A percentile compares a stretch with the other conserved stretches of the same genome.
phyloP scores from a whole-genome alignment of 2,113 vertebrate species.

The Gymnogyps californianus region DNA sequence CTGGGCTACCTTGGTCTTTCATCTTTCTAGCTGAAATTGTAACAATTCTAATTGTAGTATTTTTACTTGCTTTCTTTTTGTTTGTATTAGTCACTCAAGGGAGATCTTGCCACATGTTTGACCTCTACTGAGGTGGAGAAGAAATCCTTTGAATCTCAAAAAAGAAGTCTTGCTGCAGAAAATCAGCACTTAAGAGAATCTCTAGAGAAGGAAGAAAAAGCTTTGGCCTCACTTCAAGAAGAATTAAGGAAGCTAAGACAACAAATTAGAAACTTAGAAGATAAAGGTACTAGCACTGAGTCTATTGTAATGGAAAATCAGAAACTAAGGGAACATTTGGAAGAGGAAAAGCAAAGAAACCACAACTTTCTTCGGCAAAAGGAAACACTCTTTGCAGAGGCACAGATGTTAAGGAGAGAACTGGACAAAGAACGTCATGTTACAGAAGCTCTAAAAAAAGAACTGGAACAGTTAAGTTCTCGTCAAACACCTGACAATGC shows the following conservation, averaged over 20 bases:
- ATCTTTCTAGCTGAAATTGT: constrained; percentile 61
- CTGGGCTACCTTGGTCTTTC: background rate
- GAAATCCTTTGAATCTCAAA: constrained; percentile 73
- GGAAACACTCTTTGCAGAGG: constrained; percentile 79
- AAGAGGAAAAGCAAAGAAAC: constrained; percentile 81
- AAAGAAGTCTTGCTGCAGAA: constrained; percentile 77
- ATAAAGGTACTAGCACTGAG: constrained; percentile 73
- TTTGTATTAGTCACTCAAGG: constrained; percentile 73
- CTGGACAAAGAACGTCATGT: constrained; percentile 81
- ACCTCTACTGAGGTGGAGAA: constrained; percentile 74
- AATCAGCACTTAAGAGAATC: constrained; percentile 83
- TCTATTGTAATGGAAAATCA: constrained; percentile 82
- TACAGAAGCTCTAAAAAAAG: constrained; percentile 76
- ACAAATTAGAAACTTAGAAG: constrained; percentile 82
- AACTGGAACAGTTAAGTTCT: constrained; percentile 76
- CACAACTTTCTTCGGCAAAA: constrained; percentile 79
- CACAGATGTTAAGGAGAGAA: constrained; percentile 80
- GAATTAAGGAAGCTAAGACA: constrained; percentile 83
- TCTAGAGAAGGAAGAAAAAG: constrained; percentile 83
- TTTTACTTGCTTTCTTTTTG: background rate
- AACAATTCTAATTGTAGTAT: background rate
- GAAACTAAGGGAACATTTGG: constrained; percentile 82
- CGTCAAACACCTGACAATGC: background rate
- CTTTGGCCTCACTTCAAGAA: constrained; percentile 80
- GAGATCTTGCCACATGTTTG: constrained; percentile 76